A percentile compares a stretch with the other conserved stretches of the same genome.
Evolutionary conservation across 2,888 invertebrate genomes (phyloP).

Genomic region (Trichogramma dendrolimi): DNA sequence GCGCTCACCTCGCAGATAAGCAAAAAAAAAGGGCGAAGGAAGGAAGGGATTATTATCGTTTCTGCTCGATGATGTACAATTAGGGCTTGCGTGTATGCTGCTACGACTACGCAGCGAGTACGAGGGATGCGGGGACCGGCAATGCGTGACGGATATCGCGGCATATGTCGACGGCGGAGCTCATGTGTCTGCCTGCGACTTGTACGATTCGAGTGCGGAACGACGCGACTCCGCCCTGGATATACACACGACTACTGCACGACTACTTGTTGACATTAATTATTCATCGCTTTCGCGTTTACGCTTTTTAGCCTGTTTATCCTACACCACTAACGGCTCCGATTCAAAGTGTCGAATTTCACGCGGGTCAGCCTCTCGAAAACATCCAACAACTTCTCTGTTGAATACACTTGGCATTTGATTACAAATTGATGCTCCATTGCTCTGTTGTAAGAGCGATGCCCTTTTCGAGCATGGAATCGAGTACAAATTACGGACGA

Average conservation of each 20-base stretch:
- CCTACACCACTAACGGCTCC: too few species aligned
- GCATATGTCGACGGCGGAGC: constrained; percentile 20
- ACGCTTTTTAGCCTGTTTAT: too few species aligned
- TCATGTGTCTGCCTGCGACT: background rate
- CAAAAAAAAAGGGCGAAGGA: background rate
- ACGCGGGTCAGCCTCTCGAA: too few species aligned
- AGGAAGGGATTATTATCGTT: constrained; percentile 24
- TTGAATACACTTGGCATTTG: too few species aligned
- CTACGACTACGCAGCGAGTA: constrained; percentile 36
- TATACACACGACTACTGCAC: background rate
- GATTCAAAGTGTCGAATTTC: too few species aligned
- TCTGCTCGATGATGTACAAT: constrained; percentile 33
- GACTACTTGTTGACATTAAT: constrained; percentile 19
- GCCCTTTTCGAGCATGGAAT: too few species aligned
- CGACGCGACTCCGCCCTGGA: background rate
- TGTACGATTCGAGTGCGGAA: constrained; percentile 12
- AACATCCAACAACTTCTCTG: too few species aligned
- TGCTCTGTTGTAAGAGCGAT: too few species aligned
- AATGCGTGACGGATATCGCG: constrained; percentile 15
- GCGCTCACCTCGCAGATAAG: too few species aligned
- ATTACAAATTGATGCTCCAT: too few species aligned
- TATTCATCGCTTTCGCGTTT: constrained; percentile 11
- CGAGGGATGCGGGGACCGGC: constrained; percentile 22
- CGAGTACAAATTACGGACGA: too few species aligned
- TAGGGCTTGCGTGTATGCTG: constrained; percentile 32